Conservation (phyloP, 2,888 invertebrate genomes). For the Thecophora atra region DNA sequence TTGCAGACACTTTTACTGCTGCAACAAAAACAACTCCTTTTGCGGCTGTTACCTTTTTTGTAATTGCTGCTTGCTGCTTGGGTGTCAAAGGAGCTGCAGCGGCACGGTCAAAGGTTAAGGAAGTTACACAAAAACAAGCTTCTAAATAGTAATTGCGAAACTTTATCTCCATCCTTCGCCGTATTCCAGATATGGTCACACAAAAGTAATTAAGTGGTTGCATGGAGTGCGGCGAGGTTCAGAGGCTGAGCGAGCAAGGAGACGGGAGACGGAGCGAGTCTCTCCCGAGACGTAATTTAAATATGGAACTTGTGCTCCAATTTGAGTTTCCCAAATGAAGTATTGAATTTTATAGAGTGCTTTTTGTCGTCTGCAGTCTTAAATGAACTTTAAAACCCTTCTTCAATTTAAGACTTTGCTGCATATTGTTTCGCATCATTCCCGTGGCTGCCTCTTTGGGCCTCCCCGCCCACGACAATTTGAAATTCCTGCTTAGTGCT, state of each 20-base stretch:
- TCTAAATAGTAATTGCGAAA: conserved; percentile 30
- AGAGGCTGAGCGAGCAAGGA: not conserved
- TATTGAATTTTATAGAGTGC: too few relatives aligned
- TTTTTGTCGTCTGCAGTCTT: too few relatives aligned
- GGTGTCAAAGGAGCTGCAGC: not conserved
- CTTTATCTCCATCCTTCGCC: conserved; percentile 28
- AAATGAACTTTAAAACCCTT: too few relatives aligned
- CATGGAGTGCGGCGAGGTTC: not conserved
- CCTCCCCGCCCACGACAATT: too few relatives aligned
- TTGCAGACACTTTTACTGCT: not conserved
- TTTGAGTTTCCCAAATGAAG: too few relatives aligned
- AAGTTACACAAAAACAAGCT: conserved; percentile 23
- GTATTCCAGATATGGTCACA: conserved; percentile 32
- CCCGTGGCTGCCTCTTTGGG: too few relatives aligned
- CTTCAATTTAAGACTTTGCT: too few relatives aligned
- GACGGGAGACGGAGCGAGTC: too few relatives aligned
- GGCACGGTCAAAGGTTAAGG: not conserved
- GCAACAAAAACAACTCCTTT: not conserved
- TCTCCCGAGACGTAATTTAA: too few relatives aligned
- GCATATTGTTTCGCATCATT: too few relatives aligned
- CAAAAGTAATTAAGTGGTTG: conserved; percentile 31
- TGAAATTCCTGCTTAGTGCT: too few relatives aligned
- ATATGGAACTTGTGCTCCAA: too few relatives aligned
- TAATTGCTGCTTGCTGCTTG: not conserved
- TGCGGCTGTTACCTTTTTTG: not conserved